Base-by-base conservation (phyloP, 2,113 vertebrate species). In the Triplophysa siluroides region DNA sequence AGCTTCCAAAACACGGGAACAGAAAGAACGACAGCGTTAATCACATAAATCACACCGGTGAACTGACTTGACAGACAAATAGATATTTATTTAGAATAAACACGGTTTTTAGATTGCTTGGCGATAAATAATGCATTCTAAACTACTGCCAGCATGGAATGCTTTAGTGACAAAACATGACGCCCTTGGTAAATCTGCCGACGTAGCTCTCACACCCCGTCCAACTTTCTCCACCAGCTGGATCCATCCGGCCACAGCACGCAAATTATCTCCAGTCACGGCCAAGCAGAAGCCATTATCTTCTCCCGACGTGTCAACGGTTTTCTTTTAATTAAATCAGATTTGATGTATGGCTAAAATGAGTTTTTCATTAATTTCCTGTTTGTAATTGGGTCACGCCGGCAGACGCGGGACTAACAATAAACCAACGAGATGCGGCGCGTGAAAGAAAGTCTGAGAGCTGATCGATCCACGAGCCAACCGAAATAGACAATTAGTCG, bases 281-380 rank as follows among this genome's bases (percentile, higher is more conserved):
- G 80, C 73, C 78, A 82, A 82, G 68, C 76, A 74, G 78, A 76
- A 81, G 64, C 56, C 71, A 85, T 86, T 83, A 83, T 79, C 81
- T 41, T 81, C 76, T 79, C 65, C n/a, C 38, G 23, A 77, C 69
- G 60, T 78, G 58, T 70, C 76, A 76, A 69, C 78, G 81, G 60
- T 77, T 85, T 71, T 79, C 61, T 61, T 64, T 84, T 82, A 81
- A 83, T 81, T 76, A n/a, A 78, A 81, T 67, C 79, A 61, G 68
- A 86, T 86, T 43, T 70, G 67, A 79, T 76, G 33, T 79, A 60
- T 43, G 54, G 68, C n/a, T 66, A 23, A 38, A 70, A 68, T 23
- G 1, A 14, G 47, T 60, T 80, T 79, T 77, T 76, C 45, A 81
- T 64, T 78, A 70, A 84, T 74, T 81, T 78, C 45, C 73, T 78